Percentiles rank a stretch among this genome's conserved stretches.
phyloP scores from a whole-genome alignment of 1,140 invertebrate species.

The Trichoplusia ni region DNA sequence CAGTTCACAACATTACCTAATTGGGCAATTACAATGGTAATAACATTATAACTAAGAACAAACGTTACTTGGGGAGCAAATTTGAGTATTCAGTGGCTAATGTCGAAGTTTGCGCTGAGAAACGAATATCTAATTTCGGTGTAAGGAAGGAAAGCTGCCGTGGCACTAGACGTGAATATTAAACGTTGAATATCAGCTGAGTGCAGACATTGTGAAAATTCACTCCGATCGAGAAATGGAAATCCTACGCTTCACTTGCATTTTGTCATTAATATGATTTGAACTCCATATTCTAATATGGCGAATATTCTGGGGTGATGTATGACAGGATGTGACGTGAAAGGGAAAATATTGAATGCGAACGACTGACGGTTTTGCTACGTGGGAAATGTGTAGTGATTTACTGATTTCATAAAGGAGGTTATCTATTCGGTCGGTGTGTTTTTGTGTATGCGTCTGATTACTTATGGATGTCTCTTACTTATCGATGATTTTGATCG shows the following conservation, averaged over 20 bases:
- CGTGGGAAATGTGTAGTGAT: too few relatives aligned
- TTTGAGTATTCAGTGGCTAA: constrained; percentile 49
- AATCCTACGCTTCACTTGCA: constrained; percentile 57
- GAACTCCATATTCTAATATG: constrained; percentile 47
- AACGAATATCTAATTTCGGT: constrained; percentile 64
- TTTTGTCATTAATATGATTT: constrained; percentile 62
- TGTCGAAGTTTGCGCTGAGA: constrained; percentile 51
- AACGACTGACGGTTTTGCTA: too few relatives aligned
- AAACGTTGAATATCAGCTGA: constrained; percentile 59
- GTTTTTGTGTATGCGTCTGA: too few relatives aligned
- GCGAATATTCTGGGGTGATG: constrained; percentile 29
- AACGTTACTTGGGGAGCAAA: constrained; percentile 11
- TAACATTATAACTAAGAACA: constrained; percentile 3
- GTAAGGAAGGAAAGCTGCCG: constrained; percentile 56
- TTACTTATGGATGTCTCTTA: too few relatives aligned
- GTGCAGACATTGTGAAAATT: constrained; percentile 61
- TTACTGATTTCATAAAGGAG: too few relatives aligned
- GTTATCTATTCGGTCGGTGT: too few relatives aligned
- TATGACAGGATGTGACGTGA: constrained; percentile 12
- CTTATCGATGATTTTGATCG: too few relatives aligned
- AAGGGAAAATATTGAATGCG: background rate
- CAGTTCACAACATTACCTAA: too few relatives aligned
- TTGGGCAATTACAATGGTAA: background rate
- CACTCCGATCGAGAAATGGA: constrained; percentile 58
- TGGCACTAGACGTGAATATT: constrained; percentile 61